phyloP scores from a whole-genome alignment of 2,797 vertebrate species.

The Alca torda region DNA sequence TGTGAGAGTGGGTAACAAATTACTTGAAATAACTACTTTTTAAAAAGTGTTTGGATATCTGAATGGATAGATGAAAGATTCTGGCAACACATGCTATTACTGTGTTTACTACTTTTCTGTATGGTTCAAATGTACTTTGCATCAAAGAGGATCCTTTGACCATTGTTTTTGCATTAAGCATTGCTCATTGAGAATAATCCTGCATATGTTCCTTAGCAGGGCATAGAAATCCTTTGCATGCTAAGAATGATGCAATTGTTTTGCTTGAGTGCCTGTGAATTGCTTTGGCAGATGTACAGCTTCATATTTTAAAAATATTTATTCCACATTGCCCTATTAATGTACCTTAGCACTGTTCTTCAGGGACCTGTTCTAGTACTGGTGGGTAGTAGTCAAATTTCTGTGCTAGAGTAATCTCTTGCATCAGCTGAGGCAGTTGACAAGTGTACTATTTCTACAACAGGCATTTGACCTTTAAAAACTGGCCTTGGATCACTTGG shows the following conservation, averaged over 20 bases:
- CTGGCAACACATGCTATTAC: background rate
- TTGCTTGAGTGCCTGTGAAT: conserved; percentile 14
- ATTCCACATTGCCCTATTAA: background rate
- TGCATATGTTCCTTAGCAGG: background rate
- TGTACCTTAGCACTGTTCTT: conserved; percentile 1
- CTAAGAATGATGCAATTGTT: background rate
- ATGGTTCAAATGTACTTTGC: background rate
- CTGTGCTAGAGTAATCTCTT: background rate
- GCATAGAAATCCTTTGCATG: background rate
- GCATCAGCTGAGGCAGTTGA: background rate
- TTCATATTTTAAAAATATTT: conserved; percentile 42
- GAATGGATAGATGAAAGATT: background rate
- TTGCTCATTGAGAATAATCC: background rate
- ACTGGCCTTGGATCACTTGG: background rate
- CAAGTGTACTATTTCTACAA: background rate
- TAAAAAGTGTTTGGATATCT: background rate
- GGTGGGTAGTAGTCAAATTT: background rate
- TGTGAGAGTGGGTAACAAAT: background rate
- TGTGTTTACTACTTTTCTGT: background rate
- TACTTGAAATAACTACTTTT: background rate
- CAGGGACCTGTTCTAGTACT: background rate
- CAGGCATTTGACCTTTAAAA: conserved; percentile 23
- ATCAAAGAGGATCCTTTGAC: background rate
- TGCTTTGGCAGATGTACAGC: background rate
- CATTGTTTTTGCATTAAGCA: background rate